Base-by-base conservation (phyloP, 2,888 invertebrate genomes). In the Leptopterna dolabrata region DNA sequence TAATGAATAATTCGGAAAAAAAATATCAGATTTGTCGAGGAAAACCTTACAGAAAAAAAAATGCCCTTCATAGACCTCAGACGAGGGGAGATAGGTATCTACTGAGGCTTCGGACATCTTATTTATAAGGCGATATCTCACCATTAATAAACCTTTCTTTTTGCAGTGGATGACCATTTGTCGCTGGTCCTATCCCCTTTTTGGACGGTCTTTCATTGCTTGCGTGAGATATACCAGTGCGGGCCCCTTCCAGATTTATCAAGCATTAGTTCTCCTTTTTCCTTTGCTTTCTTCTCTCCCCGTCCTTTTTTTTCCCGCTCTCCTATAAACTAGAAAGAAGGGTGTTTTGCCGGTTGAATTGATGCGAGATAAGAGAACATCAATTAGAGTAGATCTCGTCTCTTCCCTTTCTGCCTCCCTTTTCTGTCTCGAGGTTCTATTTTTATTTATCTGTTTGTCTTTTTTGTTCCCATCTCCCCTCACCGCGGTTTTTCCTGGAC, bases 81-180 rank as follows among this genome's bases (percentile, higher is more conserved):
- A 63, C 24, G 63, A 19, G 24, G 27, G 78, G 45, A 86, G 86
- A 86, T 86, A 78, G 78, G 51, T 86, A 86, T 86, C 86, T 76
- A 51, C 78, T 76, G 55, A 55, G 51, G 41, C 82, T n/a, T 73
- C 76, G 87, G 82, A 82, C 71, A 30, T 73, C 87, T 87, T 87
- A 87, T 87, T 87, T 87, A 87, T 87, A 82, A 87, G 87, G 55
- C 87, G 82, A 87, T 87, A 87, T 87, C 87, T 87, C 45, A 87
- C 87, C 87, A 87, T 87, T 87, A 87, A 87, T 87, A 87, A 87
- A 87, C 87, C 82, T 86, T 86, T 76, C 76, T 80, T 86, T 78
- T 71, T 41, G 73, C 76, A 7, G 85, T 41, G 73, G 85, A 85
- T 85, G 85, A 85, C 85, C 85, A 76, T 85, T 85, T 85, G 85